Evolutionary conservation across 1,140 invertebrate genomes (phyloP).

Genomic region (Pemphigus obesinymphae): DNA sequence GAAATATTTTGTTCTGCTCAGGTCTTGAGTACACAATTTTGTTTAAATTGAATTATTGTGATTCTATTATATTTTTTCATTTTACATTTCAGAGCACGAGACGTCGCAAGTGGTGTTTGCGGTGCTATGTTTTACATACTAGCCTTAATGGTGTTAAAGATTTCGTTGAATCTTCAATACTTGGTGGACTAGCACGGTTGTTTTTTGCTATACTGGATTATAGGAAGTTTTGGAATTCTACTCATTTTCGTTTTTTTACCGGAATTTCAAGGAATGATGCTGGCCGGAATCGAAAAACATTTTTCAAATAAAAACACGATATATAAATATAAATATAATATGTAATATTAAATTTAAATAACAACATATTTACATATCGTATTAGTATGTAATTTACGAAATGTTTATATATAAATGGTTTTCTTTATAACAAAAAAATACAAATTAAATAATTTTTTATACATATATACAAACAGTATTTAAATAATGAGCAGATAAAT

Average conservation of each 20-base stretch:
- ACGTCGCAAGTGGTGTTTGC: slow-evolving; percentile 43
- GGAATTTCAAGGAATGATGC: slow-evolving; percentile 46
- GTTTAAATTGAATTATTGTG: no score
- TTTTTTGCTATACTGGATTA: slow-evolving; percentile 44
- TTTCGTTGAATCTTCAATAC: slow-evolving; percentile 42
- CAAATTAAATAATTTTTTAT: slow-evolving; percentile 18
- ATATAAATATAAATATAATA: neutral
- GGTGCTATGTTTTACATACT: slow-evolving; percentile 41
- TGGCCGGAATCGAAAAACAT: slow-evolving; percentile 44
- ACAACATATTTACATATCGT: no score
- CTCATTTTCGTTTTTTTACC: slow-evolving; percentile 44
- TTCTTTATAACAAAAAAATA: neutral
- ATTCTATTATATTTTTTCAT: no score
- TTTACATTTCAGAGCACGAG: slow-evolving; percentile 44
- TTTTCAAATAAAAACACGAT: neutral
- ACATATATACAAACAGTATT: neutral
- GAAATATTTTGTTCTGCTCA: neutral
- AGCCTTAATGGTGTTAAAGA: slow-evolving; percentile 45
- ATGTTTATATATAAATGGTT: neutral
- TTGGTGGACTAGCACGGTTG: slow-evolving; percentile 42
- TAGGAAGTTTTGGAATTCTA: slow-evolving; percentile 40
- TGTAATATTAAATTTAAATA: no score
- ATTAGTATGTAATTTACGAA: neutral
- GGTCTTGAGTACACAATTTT: no score
- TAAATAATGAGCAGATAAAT: slow-evolving; percentile 23